Evolutionary conservation across 2,888 invertebrate species (phyloP), one percentile per base, ranked within the genome.

Genomic region (Cephus nigrinus): DNA sequence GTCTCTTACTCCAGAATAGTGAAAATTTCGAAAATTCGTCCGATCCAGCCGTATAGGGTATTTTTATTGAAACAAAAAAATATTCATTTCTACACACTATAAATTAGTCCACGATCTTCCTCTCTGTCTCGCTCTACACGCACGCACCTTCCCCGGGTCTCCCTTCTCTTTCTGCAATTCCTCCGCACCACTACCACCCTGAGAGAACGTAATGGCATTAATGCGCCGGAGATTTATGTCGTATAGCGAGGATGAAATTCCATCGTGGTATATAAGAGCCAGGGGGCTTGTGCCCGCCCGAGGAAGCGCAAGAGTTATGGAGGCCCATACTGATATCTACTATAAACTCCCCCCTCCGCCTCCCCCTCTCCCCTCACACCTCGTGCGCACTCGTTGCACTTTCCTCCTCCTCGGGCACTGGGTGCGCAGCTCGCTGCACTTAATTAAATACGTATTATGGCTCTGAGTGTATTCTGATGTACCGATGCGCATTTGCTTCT

Each of bases 391-490:
- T 74, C 71, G 69, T 75, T 75, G 76, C 76, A 30, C 78, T 31
- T 69, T 74, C 78, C 73, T 73, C 81, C 75, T 78, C 83, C 79
- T 83, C 84, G 55, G 55, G 55, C 23, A 55, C 9, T 23, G 23
- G 55, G 23, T 2, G 55, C 55, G 85, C 85, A 85, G 84, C 84
- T 82, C 82, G 82, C 84, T 84, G 87, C 86, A 87, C 89, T 90
- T 89, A 89, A 90, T 90, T 90, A 89, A 90, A 90, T 90, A 87
- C 89, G 88, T 90, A 90, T 91, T 90, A 90, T 90, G 87, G 85
- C 80, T 82, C 89, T 85, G 90, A 90, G 90, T 90, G 90, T 90
- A 88, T 90, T 90, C 84, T 88, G 87, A 89, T 90, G 90, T 90
- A 78, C 76, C 74, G 74, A 74, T 35, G 74, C 33, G 30, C 32